These are phyloP conservation scores for Psococerastis gibbosa DNA, from an alignment of 2,888 invertebrate species.

Conservation along the genomic window DNA sequence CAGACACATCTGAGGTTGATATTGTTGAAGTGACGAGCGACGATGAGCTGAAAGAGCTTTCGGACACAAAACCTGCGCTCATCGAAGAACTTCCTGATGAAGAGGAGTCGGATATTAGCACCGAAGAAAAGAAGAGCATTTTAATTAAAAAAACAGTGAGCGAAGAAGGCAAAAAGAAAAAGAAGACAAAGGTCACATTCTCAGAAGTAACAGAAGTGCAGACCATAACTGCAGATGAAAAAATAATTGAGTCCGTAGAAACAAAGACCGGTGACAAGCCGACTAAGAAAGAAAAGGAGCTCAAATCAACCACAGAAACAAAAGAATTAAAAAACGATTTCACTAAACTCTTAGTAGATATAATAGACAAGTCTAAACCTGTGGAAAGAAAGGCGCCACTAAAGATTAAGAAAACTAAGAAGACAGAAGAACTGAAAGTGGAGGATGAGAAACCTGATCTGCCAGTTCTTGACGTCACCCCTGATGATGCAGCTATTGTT, in stretches of 20 bases:
- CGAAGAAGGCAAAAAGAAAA: constrained; percentile 3
- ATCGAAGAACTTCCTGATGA: constrained; percentile 12
- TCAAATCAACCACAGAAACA: constrained; percentile 11
- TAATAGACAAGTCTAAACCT: not conserved
- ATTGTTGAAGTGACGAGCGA: constrained; percentile 28
- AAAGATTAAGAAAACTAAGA: constrained; percentile 2
- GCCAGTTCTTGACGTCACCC: constrained; percentile 1
- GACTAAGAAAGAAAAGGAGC: constrained; percentile 11
- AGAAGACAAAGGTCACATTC: constrained; percentile 1
- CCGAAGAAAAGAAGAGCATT: constrained; percentile 6
- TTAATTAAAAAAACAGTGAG: constrained; percentile 1
- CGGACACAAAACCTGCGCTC: constrained; percentile 22
- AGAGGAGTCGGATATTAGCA: not conserved
- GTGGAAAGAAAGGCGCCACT: constrained; percentile 1
- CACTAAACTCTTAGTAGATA: constrained; percentile 11
- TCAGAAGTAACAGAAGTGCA: constrained; percentile 12
- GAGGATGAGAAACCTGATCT: not conserved
- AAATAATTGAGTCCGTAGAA: constrained; percentile 5
- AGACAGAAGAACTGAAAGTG: not conserved
- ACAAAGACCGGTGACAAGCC: not conserved
- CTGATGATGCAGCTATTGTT: constrained; percentile 1
- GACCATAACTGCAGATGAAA: constrained; percentile 3
- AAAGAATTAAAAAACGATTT: constrained; percentile 6
- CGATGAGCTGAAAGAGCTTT: constrained; percentile 19
- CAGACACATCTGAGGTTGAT: constrained; percentile 22